These are phyloP conservation scores for Spinibarbus caldwelli DNA, from an alignment of 2,797 vertebrate genomes.

Conservation along the genomic window DNA sequence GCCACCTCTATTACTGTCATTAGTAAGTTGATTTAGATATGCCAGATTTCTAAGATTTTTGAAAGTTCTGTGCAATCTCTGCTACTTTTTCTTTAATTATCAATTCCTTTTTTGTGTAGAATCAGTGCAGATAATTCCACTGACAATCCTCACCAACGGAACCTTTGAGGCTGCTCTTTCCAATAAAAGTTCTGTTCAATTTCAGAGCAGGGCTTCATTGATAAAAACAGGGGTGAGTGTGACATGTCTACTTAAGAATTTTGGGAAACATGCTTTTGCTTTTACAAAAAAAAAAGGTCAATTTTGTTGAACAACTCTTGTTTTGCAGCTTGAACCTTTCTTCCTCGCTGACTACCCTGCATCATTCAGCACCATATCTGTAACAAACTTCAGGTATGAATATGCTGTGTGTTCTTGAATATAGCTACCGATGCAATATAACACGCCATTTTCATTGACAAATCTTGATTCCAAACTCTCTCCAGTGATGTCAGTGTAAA, in stretches of 20 bases:
- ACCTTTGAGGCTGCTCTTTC: conserved; percentile 59
- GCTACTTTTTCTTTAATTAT: not conserved
- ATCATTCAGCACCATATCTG: conserved; percentile 53
- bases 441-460: rapidly evolving
- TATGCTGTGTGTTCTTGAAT: not conserved
- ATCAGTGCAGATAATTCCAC: not conserved
- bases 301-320: not conserved
- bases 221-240: conserved; percentile 59
- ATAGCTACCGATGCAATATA: not conserved
- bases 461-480: not conserved
- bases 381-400: conserved; percentile 43
- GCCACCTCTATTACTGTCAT: conserved; percentile 14
- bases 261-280: not conserved
- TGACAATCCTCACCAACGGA: conserved; percentile 61
- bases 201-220: conserved; percentile 30
- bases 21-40: conserved; percentile 44
- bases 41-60: not conserved
- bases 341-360: not conserved
- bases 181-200: conserved; percentile 51
- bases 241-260: not conserved
- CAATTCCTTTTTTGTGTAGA: not conserved
- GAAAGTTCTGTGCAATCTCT: not conserved
- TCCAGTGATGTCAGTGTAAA: conserved; percentile 52
- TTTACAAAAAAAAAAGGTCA: not conserved
- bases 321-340: conserved; percentile 61